A percentile compares a stretch with the other conserved stretches of the same genome.
These are phyloP conservation scores for Plemyria rubiginata DNA, from an alignment of 2,888 invertebrate species.

Conservation along the genomic window DNA sequence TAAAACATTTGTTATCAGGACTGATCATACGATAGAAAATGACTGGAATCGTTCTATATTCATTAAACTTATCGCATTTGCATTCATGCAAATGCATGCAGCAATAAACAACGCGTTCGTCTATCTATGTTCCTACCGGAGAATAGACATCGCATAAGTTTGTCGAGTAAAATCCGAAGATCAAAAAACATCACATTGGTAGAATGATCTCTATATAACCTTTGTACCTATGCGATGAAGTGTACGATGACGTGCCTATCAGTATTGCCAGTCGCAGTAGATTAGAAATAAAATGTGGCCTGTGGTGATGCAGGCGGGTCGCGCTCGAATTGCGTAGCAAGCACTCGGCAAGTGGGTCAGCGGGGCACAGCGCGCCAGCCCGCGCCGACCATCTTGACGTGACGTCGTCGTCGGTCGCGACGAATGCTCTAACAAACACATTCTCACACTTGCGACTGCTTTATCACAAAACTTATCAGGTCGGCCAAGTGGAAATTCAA, in stretches of 20 bases:
- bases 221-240: constrained; percentile 10
- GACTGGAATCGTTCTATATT: constrained; percentile 2
- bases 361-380: constrained; percentile 71
- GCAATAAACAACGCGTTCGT: neutral
- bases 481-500: constrained; percentile 15
- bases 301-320: constrained; percentile 53
- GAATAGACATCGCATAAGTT: neutral
- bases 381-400: constrained; percentile 57
- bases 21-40: constrained; percentile 6
- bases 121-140: neutral
- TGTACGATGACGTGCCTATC: constrained; percentile 8
- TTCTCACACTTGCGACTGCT: constrained; percentile 25
- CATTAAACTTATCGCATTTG: neutral
- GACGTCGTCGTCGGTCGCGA: constrained; percentile 30
- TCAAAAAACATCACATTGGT: constrained; percentile 7
- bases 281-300: constrained; percentile 38
- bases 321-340: constrained; percentile 79
- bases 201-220: constrained; percentile 16
- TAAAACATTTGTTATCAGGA: constrained; percentile 7
- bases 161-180: neutral
- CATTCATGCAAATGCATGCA: no score
- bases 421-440: constrained; percentile 23
- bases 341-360: constrained; percentile 80
- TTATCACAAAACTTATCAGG: constrained; percentile 31
- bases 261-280: constrained; percentile 19